Base-by-base conservation (phyloP, 1,140 invertebrate species). In the Pseudomyrmex cubaensis region DNA sequence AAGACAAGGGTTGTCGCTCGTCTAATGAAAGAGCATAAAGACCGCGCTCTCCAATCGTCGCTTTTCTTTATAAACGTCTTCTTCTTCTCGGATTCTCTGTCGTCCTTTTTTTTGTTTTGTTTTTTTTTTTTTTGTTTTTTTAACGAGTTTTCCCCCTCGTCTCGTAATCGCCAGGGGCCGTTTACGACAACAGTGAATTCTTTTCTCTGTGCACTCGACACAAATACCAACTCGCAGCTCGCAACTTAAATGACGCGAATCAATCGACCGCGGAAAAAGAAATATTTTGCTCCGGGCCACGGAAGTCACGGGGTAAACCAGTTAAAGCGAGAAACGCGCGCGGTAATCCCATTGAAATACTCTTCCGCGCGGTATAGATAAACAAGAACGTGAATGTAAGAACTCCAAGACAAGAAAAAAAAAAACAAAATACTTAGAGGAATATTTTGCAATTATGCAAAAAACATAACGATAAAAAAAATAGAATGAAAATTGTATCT, bases 11-110 rank as follows among this genome's bases (percentile, higher is more conserved):
- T 50, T 78, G 76, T 25, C 76, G 35, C 44, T 59, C 20, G 66
- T 80, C 44, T 80, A 70, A 80, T 72, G 66, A 80, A 54, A 80
- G 44, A 59, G 66, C 64, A 15, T 70, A 78, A 50, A 78, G 63
- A 78, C 15, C 35, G 17, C 44, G 64, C 35, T 80, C 54, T 72
- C 54, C 66, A 72, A 80, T 80, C 66, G 48, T 80, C 15, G 46
- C 20, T 46, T 70, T 70, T 80, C 54, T 72, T 48, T 80, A 59
- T 59, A 80, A 80, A 80, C 44, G 76, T 72, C 76, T 72, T 50
- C 76, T 35, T 70, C 46, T 9, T 15, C 35, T 12, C 48, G 17
- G 17, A 17, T 8, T 63, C 59, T 15, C 56, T 35, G 35, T 25
- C 66, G 20, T 72, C 22, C 44, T 35, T 35, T 7, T 35, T n/a